Evolutionary conservation across 1,140 invertebrate species (phyloP), one percentile per base, ranked within the genome.

Genomic region (Sinonovacula constricta): DNA sequence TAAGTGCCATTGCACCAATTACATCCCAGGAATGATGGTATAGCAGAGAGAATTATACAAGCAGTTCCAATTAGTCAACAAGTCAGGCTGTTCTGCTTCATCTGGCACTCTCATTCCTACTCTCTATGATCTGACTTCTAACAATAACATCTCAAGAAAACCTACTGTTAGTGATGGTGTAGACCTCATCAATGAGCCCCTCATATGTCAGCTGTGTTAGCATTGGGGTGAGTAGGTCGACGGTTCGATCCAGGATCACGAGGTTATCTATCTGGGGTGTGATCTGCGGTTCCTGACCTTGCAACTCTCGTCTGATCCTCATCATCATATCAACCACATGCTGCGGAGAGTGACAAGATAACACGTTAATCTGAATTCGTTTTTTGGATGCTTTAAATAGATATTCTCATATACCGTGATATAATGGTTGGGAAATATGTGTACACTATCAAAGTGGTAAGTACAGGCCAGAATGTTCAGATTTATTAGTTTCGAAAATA

Each of bases 191-290:
- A 83, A 99, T 97, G 14, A 99, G 92, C 22, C 98, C 98, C 92
- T 99, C 98, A 89, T 99, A 99, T 0, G 98, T 99, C 22, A 99
- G 93, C 86, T 99, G 98, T 0, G 97, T 98, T 1, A 96, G 94
- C 78, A 99, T 91, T 3, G 97, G 96, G 36, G 96, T 96, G 5
- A 99, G 93, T 62, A 98, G 93, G 93, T 99, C 98, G 18, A 99
- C 93, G 63, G 94, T 94, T 36, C 98, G 92, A 92, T 99, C 97
- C 0, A 99, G 90, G 18, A 99, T 88, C 24, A 99, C 92, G 10
- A 99, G 92, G 89, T 96, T 95, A 89, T 99, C 97, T 31, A 99
- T 97, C 83, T 94, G 93, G 14, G 94, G 92, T 31, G 91, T 90
- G 45, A 93, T 90, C 87, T 92, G 89, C 24, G 88, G 85, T 66